These are phyloP conservation scores for Drosophila subobscura DNA, from an alignment of 1,140 invertebrate species.

Conservation along the genomic window DNA sequence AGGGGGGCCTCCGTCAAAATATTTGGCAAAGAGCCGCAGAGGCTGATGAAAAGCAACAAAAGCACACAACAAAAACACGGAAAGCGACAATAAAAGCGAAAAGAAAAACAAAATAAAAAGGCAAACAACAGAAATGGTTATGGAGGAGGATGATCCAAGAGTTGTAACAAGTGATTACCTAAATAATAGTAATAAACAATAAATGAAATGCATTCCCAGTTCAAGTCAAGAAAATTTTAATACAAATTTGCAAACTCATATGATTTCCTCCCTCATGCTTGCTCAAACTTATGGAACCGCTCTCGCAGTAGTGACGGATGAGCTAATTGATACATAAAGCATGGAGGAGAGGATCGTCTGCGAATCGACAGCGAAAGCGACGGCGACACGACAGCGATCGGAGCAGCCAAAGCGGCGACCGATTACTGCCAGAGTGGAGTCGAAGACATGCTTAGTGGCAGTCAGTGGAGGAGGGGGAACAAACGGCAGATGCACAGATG, in stretches of 20 bases:
- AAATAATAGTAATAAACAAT: neutral
- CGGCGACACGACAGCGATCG: no score
- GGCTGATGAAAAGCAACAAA: conserved; percentile 24
- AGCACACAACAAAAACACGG: neutral
- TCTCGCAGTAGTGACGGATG: conserved; percentile 47
- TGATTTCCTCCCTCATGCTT: neutral
- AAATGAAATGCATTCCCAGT: no score
- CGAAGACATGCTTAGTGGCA: neutral
- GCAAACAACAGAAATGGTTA: conserved; percentile 23
- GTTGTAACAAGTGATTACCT: neutral
- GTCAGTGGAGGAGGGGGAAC: neutral
- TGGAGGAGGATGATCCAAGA: neutral
- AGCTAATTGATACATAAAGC: conserved; percentile 53
- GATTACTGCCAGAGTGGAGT: neutral
- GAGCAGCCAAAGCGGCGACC: conserved; percentile 44
- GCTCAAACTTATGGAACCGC: neutral
- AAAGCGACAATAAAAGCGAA: conserved; percentile 4
- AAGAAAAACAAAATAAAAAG: conserved; percentile 25
- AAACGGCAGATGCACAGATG: neutral
- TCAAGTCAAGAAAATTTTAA: no score
- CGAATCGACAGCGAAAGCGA: conserved; percentile 7
- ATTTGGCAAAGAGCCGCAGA: conserved; percentile 37
- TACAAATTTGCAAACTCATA: no score
- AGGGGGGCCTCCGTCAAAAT: conserved; percentile 13
- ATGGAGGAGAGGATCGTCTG: conserved; percentile 9